Conservation (phyloP, 2,797 vertebrate genomes). For the Buphagus erythrorhynchus region DNA sequence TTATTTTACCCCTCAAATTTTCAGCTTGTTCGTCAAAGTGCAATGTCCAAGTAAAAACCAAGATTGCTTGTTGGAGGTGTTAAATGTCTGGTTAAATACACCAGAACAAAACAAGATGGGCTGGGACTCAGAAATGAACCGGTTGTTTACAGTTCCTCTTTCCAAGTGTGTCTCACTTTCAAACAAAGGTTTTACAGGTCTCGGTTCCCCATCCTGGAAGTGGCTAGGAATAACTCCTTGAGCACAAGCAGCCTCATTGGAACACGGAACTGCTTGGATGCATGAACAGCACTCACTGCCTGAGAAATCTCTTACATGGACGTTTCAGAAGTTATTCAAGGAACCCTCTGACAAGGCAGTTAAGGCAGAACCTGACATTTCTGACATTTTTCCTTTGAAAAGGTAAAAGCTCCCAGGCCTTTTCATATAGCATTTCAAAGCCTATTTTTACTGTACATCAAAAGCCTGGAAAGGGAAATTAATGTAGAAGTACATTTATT, state of each 20-base stretch:
- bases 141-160: not conserved
- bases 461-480: not conserved
- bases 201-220: not conserved
- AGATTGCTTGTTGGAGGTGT: not conserved
- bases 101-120: not conserved
- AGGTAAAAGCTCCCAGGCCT: not conserved
- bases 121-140: not conserved
- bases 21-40: not conserved
- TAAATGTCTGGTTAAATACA: not conserved
- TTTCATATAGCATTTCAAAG: not conserved
- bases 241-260: not conserved
- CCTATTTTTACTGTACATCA: not conserved
- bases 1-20: not conserved
- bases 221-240: not conserved
- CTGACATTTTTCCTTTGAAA: slow-evolving; percentile 5
- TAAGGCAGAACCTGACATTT: not conserved
- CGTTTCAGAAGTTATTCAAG: not conserved
- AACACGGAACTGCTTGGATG: not conserved
- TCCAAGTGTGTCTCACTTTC: not conserved
- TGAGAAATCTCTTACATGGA: not conserved
- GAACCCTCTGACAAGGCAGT: not conserved
- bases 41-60: not conserved
- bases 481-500: not conserved
- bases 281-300: not conserved
- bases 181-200: not conserved